Evolutionary conservation across 2,113 vertebrate genomes (phyloP).

Genomic region (Varanus salvator): DNA sequence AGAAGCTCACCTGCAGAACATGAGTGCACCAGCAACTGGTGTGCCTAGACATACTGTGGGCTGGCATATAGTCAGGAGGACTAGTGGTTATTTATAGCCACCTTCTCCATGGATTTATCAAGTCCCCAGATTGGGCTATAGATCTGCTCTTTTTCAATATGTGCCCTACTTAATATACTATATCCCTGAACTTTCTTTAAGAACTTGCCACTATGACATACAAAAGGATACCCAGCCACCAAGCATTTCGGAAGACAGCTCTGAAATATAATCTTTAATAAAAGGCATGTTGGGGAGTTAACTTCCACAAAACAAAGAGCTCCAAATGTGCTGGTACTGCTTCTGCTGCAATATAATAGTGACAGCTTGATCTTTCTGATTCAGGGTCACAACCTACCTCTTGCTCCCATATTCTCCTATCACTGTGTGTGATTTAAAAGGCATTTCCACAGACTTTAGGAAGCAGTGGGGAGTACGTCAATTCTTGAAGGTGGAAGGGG

Average conservation of each 20-base stretch:
- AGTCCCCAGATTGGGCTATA: too few relatives aligned
- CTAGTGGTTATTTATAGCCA: too few relatives aligned
- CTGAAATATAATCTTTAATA: background rate
- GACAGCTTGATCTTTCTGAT: background rate
- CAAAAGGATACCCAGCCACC: background rate
- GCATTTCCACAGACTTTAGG: constrained; percentile 6
- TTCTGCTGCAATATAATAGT: background rate
- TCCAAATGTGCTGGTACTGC: background rate
- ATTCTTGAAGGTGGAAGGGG: constrained; percentile 26
- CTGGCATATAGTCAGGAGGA: too few relatives aligned
- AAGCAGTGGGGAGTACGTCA: background rate
- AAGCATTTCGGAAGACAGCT: background rate
- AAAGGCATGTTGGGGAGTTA: background rate
- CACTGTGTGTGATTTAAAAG: constrained; percentile 10
- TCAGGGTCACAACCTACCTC: constrained; percentile 1
- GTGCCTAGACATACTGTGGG: too few relatives aligned
- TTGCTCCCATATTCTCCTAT: constrained; percentile 2
- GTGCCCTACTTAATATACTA: background rate
- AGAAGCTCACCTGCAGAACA: too few relatives aligned
- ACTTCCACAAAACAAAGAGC: background rate
- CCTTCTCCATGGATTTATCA: too few relatives aligned
- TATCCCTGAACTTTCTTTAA: too few relatives aligned
- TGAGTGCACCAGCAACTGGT: too few relatives aligned
- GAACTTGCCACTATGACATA: background rate
- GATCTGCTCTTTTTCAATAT: background rate